phyloP scores from a whole-genome alignment of 1,140 invertebrate genomes.

The Pachypeltis micranthus region DNA sequence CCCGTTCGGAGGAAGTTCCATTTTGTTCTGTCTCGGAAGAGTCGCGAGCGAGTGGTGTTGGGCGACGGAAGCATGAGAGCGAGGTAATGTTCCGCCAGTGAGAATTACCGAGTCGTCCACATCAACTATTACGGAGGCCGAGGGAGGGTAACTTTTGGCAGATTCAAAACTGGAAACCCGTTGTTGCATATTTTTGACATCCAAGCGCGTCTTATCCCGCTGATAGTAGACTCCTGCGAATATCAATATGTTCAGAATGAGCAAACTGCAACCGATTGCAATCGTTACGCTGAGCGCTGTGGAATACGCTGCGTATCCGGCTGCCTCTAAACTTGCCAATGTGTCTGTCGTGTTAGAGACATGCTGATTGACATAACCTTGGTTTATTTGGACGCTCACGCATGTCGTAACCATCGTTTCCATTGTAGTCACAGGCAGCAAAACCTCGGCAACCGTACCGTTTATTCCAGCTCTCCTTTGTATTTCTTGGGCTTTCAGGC shows the following conservation, averaged over 20 bases:
- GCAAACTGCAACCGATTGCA: slow-evolving; percentile 71
- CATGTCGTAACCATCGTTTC: slow-evolving; percentile 36
- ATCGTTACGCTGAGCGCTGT: slow-evolving; percentile 77
- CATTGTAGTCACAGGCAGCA: slow-evolving; percentile 40
- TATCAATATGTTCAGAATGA: slow-evolving; percentile 70
- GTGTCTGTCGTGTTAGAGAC: slow-evolving; percentile 46
- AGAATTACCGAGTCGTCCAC: slow-evolving; percentile 62
- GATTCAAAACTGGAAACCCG: slow-evolving; percentile 17
- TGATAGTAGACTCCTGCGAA: slow-evolving; percentile 91
- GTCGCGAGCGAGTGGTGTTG: slow-evolving; percentile 29
- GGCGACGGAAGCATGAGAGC: slow-evolving; percentile 12
- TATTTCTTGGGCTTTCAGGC: slow-evolving; percentile 17
- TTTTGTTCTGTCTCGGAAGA: slow-evolving; percentile 32
- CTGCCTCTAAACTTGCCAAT: slow-evolving; percentile 60
- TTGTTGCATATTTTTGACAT: slow-evolving; percentile 23
- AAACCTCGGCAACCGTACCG: slow-evolving; percentile 28
- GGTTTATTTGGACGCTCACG: slow-evolving; percentile 25
- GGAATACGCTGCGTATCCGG: slow-evolving; percentile 61
- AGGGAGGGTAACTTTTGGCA: slow-evolving; percentile 19
- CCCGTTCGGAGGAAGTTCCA: slow-evolving; percentile 42
- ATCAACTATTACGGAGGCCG: slow-evolving; percentile 53
- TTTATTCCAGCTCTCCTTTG: slow-evolving; percentile 17
- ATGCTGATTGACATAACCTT: slow-evolving; percentile 39
- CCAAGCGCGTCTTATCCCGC: slow-evolving; percentile 59
- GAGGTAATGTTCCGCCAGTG: slow-evolving; percentile 34